Conservation (phyloP, 2,888 invertebrate genomes). For the Stegophylla sp. region DNA sequence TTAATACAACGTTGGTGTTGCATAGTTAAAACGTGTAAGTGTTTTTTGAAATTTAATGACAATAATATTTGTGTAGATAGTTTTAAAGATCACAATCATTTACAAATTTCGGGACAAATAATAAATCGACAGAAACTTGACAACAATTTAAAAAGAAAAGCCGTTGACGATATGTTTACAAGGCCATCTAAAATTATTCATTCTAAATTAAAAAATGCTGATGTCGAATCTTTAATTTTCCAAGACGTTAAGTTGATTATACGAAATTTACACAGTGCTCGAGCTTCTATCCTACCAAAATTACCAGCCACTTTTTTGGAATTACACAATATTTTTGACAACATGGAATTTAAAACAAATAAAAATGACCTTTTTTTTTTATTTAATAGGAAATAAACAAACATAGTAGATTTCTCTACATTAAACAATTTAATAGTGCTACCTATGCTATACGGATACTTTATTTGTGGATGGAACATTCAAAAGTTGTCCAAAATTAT, state of each 20-base stretch:
- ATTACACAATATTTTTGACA: background rate
- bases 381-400: background rate
- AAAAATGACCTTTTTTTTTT: background rate
- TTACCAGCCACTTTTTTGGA: background rate
- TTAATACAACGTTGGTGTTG: constrained; percentile 29
- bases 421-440: constrained; percentile 7
- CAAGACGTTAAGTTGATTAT: constrained; percentile 4
- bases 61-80: constrained; percentile 16
- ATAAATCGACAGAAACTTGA: constrained; percentile 6
- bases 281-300: constrained; percentile 9
- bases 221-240: background rate
- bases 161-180: constrained; percentile 17
- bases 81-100: constrained; percentile 10
- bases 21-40: constrained; percentile 9
- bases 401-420: background rate
- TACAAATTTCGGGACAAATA: background rate
- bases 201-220: constrained; percentile 17
- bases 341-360: constrained; percentile 13
- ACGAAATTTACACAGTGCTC: background rate
- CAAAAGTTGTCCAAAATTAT: background rate
- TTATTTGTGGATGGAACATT: constrained; percentile 3
- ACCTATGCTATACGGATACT: background rate
- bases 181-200: constrained; percentile 20
- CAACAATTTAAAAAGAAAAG: constrained; percentile 25
- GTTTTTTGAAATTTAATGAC: constrained; percentile 14